phyloP scores from a whole-genome alignment of 2,888 invertebrate species.

The Acronicta leporina region DNA sequence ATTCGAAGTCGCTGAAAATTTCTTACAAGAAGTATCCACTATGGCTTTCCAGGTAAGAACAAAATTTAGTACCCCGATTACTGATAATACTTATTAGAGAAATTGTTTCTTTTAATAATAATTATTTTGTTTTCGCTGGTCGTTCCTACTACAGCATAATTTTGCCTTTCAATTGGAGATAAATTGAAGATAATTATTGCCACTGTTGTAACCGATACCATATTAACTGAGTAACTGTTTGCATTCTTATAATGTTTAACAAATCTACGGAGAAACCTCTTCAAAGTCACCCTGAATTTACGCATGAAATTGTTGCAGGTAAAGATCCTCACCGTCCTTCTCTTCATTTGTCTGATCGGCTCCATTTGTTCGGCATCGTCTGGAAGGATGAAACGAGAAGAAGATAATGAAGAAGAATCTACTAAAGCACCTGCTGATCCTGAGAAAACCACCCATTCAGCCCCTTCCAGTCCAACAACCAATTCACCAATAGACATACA shows the following conservation, averaged over 20 bases:
- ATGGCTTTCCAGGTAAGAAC: constrained; percentile 50
- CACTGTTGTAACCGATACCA: no score
- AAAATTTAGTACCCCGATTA: background rate
- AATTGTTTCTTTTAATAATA: no score
- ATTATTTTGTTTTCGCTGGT: no score
- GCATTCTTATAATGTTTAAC: no score
- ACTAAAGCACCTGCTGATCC: constrained; percentile 1
- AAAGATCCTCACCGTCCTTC: constrained; percentile 34
- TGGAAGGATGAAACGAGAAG: constrained; percentile 20
- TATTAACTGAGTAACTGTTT: no score
- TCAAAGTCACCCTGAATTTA: no score
- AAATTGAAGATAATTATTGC: no score
- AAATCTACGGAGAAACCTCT: no score
- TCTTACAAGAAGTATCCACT: constrained; percentile 9
- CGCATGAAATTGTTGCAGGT: constrained; percentile 36
- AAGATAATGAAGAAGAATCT: background rate
- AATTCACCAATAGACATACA: background rate
- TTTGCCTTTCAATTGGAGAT: no score
- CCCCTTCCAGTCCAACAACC: background rate
- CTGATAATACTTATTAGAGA: no score
- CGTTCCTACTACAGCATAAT: no score
- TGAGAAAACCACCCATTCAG: background rate
- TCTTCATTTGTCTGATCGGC: constrained; percentile 46
- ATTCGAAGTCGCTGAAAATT: constrained; percentile 22
- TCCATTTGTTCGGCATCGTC: constrained; percentile 26